phyloP scores from a whole-genome alignment of 2,888 invertebrate species.

The Scotopteryx bipunctaria region DNA sequence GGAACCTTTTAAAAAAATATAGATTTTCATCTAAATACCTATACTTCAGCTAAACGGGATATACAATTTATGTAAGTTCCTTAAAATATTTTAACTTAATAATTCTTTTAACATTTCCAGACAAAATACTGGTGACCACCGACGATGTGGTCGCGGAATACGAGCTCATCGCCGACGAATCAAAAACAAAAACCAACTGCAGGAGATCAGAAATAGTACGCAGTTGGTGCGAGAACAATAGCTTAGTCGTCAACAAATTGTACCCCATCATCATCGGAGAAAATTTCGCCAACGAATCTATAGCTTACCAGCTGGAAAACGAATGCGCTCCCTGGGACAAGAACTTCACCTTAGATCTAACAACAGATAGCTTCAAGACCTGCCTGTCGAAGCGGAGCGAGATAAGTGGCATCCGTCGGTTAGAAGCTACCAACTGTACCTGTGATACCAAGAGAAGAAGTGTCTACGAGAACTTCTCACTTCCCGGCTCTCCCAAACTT shows the following conservation, averaged over 20 bases:
- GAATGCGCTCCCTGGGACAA: conserved; percentile 59
- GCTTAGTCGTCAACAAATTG: conserved; percentile 67
- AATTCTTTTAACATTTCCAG: conserved; percentile 69
- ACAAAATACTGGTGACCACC: conserved; percentile 85
- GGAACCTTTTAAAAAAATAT: too few relatives aligned
- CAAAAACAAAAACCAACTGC: conserved; percentile 44
- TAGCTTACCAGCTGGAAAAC: too few relatives aligned
- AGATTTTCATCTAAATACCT: too few relatives aligned
- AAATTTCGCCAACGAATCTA: conserved; percentile 64
- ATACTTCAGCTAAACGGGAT: too few relatives aligned
- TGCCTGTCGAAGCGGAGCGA: conserved; percentile 58
- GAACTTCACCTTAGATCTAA: conserved; percentile 57
- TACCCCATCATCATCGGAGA: conserved; percentile 74
- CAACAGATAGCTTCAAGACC: conserved; percentile 59
- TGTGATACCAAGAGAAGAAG: conserved; percentile 49
- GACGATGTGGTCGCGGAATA: conserved; percentile 85
- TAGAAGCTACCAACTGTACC: conserved; percentile 53
- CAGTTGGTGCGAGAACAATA: conserved; percentile 74
- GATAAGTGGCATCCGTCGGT: conserved; percentile 62
- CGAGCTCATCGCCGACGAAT: conserved; percentile 60
- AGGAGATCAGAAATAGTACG: conserved; percentile 72
- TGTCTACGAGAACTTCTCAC: conserved; percentile 71
- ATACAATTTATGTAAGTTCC: too few relatives aligned
- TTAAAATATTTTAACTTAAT: too few relatives aligned
- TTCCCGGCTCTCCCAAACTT: conserved; percentile 70